Base-by-base conservation (phyloP, 2,113 vertebrate genomes). In the Neogobius melanostomus region DNA sequence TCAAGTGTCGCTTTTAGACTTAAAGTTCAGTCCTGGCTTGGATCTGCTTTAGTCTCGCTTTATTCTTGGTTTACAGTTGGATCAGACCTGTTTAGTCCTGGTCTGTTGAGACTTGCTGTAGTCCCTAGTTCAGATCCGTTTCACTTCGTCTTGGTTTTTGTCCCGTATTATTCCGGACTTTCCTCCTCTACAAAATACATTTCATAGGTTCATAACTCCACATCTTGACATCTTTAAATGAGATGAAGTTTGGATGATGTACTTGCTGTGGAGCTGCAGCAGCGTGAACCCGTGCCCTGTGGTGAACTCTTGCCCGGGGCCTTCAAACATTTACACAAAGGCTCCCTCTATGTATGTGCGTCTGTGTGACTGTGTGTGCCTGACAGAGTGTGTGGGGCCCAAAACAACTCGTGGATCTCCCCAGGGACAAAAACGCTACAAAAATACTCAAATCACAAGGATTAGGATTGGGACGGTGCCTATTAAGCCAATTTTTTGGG, bases 221-320 rank as follows among this genome's bases (percentile, higher is more conserved):
- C 28, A 28, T 28, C 1, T 28, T 28, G 28, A 28, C 28, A 5
- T 36, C 28, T 36, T 36, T 36, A 36, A 36, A 36, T 5, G 28
- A 36, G 28, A 36, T 36, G 28, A 36, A 36, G 2, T 5, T 21
- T 5, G 28, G 28, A 36, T 36, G 28, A 36, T 36, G 21, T 21
- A 21, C 28, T 36, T 36, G 28, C 28, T 5, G 28, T 36, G 28
- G 28, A 36, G 28, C 28, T 5, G 28, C 28, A 4, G 28, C 28
- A 36, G 28, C 57, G 54, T 43, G 59, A 68, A 76, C 71, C 10
- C 64, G 63, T 74, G 84, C 84, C 76, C 80, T 85, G 77, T 79
- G 85, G 28, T 88, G 85, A 91, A 85, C 88, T 84, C 86, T 89
- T 88, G 87, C 89, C 82, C 69, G 79, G 77, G 71, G 77, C 71